Base-by-base conservation (phyloP, 2,113 vertebrate species). In the Synchiropus splendidus region DNA sequence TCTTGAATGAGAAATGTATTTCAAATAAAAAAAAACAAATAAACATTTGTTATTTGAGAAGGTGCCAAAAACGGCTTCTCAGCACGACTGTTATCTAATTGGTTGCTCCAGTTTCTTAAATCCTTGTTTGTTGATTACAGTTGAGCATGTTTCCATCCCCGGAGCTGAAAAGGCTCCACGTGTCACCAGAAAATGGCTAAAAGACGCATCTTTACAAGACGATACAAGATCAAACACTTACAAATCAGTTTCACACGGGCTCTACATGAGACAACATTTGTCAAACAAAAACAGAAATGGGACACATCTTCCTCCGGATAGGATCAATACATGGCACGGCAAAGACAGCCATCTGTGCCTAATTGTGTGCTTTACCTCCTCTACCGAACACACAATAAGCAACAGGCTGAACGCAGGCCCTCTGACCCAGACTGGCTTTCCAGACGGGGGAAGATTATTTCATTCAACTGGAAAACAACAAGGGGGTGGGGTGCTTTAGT, bases 391-490 rank as follows among this genome's bases (percentile, higher is more conserved):
- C 75, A 85, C 82, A 85, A 84, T 83, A 79, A 86, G 86, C 83
- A 87, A 85, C 86, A 85, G 84, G 83, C 83, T 84, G 79, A 80
- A 62, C 69, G 61, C 75, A 75, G 81, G 76, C 72, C 79, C 78
- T 82, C 69, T 85, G 83, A 86, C 83, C 84, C 76, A 86, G 80
- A 83, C 83, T 82, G 74, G 80, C 58, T 72, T 79, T 79, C 73
- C 73, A 76, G 79, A 81, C 71, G 75, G 77, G 78, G 67, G 75
- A 71, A 83, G 80, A 83, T 84, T 83, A 86, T 84, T 85, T 80
- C 79, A 82, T 85, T 85, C 77, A 83, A 80, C 81, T 82, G 80
- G 81, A 86, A 83, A 85, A 87, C 83, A 85, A 84, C 82, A 79
- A 78, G 78, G 63, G 77, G 72, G 80, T 57, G 65, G 68, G 59